These are phyloP conservation scores for Eleutherodactylus coqui DNA, from an alignment of 2,797 vertebrate species.

Conservation along the genomic window DNA sequence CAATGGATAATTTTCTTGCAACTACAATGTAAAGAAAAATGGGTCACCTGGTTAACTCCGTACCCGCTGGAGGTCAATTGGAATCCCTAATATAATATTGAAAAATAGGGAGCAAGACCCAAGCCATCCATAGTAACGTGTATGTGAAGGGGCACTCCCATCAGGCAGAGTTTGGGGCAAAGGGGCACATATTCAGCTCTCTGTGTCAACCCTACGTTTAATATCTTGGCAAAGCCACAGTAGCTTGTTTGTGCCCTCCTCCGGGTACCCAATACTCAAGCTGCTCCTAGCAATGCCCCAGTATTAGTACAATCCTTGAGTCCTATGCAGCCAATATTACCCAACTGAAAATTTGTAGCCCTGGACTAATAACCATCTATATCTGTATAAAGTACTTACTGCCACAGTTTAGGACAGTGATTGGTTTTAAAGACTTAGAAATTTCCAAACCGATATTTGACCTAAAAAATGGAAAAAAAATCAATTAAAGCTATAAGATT, in stretches of 20 bases:
- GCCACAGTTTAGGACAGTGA: constrained; percentile 32
- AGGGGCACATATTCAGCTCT: too few relatives aligned
- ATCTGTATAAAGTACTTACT: constrained; percentile 31
- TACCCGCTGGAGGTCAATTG: background rate
- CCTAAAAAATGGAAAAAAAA: constrained; percentile 31
- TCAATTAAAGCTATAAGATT: background rate
- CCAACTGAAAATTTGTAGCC: background rate
- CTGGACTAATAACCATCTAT: background rate
- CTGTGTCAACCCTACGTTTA: too few relatives aligned
- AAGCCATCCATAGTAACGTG: background rate
- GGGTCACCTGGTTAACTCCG: background rate
- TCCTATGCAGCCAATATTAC: too few relatives aligned
- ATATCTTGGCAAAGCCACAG: too few relatives aligned
- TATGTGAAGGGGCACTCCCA: too few relatives aligned
- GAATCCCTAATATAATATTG: background rate
- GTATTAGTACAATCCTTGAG: background rate
- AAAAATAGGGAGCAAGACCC: background rate
- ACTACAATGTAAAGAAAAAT: too few relatives aligned
- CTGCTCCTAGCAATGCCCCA: too few relatives aligned
- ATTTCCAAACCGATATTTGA: constrained; percentile 53
- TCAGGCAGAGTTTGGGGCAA: too few relatives aligned
- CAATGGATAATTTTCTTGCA: too few relatives aligned
- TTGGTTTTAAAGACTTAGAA: background rate
- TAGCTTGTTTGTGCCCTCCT: too few relatives aligned
- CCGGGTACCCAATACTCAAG: too few relatives aligned